Evolutionary conservation across 2,888 invertebrate genomes (phyloP), one percentile per base, ranked within the genome.

Genomic region (Acrocyrtus sp.): DNA sequence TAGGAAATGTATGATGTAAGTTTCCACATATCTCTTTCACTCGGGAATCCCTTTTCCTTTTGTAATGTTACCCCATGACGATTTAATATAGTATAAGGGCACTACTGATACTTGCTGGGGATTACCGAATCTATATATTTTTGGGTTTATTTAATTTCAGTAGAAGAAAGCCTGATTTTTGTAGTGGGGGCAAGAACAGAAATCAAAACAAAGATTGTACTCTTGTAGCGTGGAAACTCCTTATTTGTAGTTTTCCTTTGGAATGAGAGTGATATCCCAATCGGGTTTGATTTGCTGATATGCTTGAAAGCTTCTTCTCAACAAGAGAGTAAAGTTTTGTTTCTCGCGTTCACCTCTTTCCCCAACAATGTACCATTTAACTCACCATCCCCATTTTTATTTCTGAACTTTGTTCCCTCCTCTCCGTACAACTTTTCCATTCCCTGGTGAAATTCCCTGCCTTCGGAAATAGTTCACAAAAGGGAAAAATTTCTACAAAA

Each of bases 231-330:
- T n/a, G n/a, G n/a, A n/a, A n/a, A n/a, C n/a, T n/a, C n/a, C n/a
- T n/a, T n/a, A n/a, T n/a, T n/a, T n/a, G n/a, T n/a, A n/a, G n/a
- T n/a, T n/a, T n/a, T n/a, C n/a, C n/a, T n/a, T n/a, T n/a, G n/a
- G n/a, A n/a, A n/a, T n/a, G n/a, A 34, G 34, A 34, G 34, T 8
- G 12, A 34, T 62, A 5, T 51, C n/a, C 15, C 50, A 48, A 19
- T 50, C 51, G 39, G 41, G 39, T 62, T 62, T 62, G 62, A 62
- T 62, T 62, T 62, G 50, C 39, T 62, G 62, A 62, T 62, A 62
- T 24, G 62, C 27, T 51, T 39, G 51, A 51, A 34, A 51, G 50
- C 41, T 39, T 19, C 51, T 39, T 19, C 51, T 62, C 51, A 41
- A 60, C 60, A 5, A n/a, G 50, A 62, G 51, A 39, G 51, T 47